Conservation (phyloP, 2,113 vertebrate species). For the Pygathrix nemaeus region DNA sequence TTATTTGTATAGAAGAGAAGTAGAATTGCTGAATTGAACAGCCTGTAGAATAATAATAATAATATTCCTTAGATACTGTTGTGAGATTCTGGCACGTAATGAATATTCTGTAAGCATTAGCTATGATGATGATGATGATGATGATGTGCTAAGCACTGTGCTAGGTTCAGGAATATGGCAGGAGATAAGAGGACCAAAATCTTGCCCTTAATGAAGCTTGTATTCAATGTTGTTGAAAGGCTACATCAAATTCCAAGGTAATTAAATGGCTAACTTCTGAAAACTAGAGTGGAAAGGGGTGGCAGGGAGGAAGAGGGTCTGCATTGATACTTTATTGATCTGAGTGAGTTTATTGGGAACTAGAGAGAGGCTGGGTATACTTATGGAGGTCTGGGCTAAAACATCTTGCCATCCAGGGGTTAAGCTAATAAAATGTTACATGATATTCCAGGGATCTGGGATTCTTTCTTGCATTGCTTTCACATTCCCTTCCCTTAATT, state of each 20-base stretch:
- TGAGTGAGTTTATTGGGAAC: neutral
- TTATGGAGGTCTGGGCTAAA: neutral
- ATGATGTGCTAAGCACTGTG: neutral
- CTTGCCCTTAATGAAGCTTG: neutral
- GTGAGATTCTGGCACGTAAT: neutral
- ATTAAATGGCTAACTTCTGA: neutral
- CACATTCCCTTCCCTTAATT: neutral
- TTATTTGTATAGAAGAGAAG: slow-evolving; percentile 11
- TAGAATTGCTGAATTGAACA: neutral
- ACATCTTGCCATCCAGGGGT: neutral
- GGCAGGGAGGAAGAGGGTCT: neutral
- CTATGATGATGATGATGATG: neutral
- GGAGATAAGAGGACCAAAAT: neutral
- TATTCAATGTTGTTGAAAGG: slow-evolving; percentile 6
- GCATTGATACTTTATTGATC: neutral
- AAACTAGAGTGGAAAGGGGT: neutral
- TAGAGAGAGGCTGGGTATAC: neutral
- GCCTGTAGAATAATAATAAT: neutral
- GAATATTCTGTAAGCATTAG: neutral
- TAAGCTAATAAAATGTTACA: slow-evolving; percentile 22
- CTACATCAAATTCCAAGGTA: neutral
- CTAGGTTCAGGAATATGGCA: neutral
- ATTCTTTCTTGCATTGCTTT: slow-evolving; percentile 48
- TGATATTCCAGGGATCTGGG: slow-evolving; percentile 15
- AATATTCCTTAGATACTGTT: neutral